Percentiles rank a stretch among this genome's conserved stretches.
Evolutionary conservation across 2,113 vertebrate genomes (phyloP).

Genomic region (Aptenodytes forsteri): DNA sequence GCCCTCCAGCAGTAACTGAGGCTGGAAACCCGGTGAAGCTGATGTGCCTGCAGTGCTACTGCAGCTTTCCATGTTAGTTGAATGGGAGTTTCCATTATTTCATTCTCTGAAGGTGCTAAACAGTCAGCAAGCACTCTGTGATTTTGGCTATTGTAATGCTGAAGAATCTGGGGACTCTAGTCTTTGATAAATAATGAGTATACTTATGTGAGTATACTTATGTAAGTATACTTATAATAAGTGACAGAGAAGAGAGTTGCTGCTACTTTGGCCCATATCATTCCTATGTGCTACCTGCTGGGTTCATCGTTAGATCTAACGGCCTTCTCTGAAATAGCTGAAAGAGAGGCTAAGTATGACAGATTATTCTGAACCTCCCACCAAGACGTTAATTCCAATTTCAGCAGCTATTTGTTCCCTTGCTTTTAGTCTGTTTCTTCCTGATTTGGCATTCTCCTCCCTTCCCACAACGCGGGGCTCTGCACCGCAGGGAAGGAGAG

Average conservation of each 20-base stretch:
- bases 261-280: background rate
- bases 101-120: background rate
- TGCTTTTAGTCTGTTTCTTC: background rate
- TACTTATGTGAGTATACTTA: background rate
- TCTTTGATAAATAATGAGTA: background rate
- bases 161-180: background rate
- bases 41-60: background rate
- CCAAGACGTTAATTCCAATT: background rate
- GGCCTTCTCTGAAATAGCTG: background rate
- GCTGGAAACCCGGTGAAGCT: background rate
- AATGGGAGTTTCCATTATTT: background rate
- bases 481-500: background rate
- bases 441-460: background rate
- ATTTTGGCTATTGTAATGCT: background rate
- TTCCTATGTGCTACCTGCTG: background rate
- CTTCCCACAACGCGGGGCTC: fast-evolving
- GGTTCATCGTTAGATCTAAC: background rate
- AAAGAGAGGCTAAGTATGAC: background rate
- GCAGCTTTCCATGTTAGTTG: background rate
- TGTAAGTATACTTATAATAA: background rate
- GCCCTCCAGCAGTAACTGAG: background rate
- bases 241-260: background rate
- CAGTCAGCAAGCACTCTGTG: background rate
- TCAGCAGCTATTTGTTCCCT: slow-evolving; percentile 1
- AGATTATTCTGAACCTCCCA: slow-evolving; percentile 18